These are phyloP conservation scores for Pseudorectes ferrugineus DNA, from an alignment of 2,113 vertebrate genomes.

Conservation along the genomic window DNA sequence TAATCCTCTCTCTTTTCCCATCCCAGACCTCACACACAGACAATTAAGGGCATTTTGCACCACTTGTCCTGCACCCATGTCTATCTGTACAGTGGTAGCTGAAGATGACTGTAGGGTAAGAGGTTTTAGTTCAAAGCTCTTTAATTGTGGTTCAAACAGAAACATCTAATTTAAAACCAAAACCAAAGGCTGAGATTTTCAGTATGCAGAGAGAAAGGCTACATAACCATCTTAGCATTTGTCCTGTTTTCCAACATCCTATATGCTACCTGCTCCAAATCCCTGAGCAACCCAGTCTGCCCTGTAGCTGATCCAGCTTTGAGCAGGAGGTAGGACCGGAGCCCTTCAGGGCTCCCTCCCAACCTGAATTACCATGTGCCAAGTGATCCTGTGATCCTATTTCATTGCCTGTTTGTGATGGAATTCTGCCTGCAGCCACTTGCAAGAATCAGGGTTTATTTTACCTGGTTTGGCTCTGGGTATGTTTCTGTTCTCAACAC, in stretches of 20 bases:
- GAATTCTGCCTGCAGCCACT: not conserved
- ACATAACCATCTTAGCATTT: not conserved
- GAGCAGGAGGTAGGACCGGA: not conserved
- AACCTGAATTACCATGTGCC: not conserved
- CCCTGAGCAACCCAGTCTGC: not conserved
- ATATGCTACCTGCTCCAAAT: not conserved
- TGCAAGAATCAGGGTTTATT: not conserved
- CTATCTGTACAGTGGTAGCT: not conserved
- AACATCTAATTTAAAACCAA: not conserved
- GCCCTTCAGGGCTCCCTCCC: not conserved
- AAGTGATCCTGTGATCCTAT: not conserved
- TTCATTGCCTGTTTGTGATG: not conserved
- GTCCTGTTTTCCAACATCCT: not conserved
- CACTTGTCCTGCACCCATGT: not conserved
- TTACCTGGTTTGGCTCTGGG: not conserved
- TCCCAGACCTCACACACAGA: not conserved
- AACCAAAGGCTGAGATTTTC: not conserved
- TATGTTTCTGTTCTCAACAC: not conserved
- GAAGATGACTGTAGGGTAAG: not conserved
- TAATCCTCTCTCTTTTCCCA: not conserved
- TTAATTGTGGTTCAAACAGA: not conserved
- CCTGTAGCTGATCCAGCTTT: not conserved
- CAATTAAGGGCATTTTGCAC: not conserved
- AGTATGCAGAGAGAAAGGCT: not conserved
- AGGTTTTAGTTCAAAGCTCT: not conserved